Evolutionary conservation across 1,140 invertebrate genomes (phyloP).

Genomic region (Heterodera carotae): DNA sequence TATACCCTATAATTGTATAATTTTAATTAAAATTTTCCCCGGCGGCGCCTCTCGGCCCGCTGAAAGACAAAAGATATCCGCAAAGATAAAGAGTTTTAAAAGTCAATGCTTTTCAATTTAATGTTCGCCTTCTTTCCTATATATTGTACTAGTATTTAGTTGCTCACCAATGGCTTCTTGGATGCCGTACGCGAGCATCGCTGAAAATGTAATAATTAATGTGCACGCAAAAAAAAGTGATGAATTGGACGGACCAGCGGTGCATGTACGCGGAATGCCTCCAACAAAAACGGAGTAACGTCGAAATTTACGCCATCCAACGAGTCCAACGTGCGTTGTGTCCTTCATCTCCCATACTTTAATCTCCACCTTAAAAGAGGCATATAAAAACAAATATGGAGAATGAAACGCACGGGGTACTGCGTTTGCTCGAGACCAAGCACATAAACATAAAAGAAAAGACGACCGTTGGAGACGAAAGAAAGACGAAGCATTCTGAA

Average conservation of each 20-base stretch:
- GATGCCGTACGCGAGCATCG: constrained; percentile 16
- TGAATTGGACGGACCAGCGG: constrained; percentile 22
- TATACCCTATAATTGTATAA: too few relatives aligned
- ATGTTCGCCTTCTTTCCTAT: too few relatives aligned
- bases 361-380: constrained; percentile 34
- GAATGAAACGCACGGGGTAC: neutral
- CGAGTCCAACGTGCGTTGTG: constrained; percentile 15
- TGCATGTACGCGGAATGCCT: constrained; percentile 37
- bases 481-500: constrained; percentile 32
- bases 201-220: too few relatives aligned
- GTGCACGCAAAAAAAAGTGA: neutral
- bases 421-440: neutral
- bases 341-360: constrained; percentile 39
- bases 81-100: too few relatives aligned
- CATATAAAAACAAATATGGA: neutral
- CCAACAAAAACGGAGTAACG: constrained; percentile 39
- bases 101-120: too few relatives aligned
- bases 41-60: too few relatives aligned
- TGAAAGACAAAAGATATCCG: too few relatives aligned
- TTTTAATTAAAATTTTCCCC: too few relatives aligned
- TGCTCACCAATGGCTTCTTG: constrained; percentile 23
- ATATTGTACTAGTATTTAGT: neutral
- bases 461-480: constrained; percentile 20
- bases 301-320: constrained; percentile 32
- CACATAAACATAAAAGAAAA: constrained; percentile 23